Conservation (phyloP, 1,140 invertebrate species). For the Proctacanthus coquilletti region DNA sequence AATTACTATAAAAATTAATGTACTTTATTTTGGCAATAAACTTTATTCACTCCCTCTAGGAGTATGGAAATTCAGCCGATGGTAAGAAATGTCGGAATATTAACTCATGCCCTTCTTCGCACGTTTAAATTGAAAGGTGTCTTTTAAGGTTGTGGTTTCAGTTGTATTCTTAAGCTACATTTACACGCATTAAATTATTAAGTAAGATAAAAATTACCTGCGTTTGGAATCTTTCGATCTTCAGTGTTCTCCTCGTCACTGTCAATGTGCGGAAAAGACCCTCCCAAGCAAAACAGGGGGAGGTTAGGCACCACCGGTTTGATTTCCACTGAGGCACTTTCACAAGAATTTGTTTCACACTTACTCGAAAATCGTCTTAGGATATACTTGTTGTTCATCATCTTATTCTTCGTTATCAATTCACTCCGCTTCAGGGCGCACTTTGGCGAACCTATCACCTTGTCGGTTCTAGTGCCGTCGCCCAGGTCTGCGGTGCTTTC, state of each 20-base stretch:
- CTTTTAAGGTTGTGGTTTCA: too few species aligned
- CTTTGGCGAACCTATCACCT: slow-evolving; percentile 20
- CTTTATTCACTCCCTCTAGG: too few species aligned
- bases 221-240: slow-evolving; percentile 29
- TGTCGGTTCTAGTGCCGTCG: background rate
- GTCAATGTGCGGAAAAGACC: slow-evolving; percentile 54
- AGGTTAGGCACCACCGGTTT: slow-evolving; percentile 4
- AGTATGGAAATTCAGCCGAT: too few species aligned
- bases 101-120: too few species aligned
- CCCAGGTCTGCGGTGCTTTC: background rate
- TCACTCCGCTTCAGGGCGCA: slow-evolving; percentile 27
- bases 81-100: too few species aligned
- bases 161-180: too few species aligned
- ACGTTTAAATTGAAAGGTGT: too few species aligned
- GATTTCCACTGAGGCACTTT: background rate
- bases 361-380: slow-evolving; percentile 21
- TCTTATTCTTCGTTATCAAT: slow-evolving; percentile 31
- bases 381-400: slow-evolving; percentile 28
- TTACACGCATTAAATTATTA: too few species aligned
- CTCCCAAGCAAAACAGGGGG: slow-evolving; percentile 45
- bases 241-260: slow-evolving; percentile 48
- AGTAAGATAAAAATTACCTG: too few species aligned
- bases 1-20: too few species aligned
- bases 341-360: background rate
- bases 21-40: too few species aligned